These are phyloP conservation scores for Sebastes steindachneri DNA, from an alignment of 2,797 vertebrate genomes.

Conservation along the genomic window DNA sequence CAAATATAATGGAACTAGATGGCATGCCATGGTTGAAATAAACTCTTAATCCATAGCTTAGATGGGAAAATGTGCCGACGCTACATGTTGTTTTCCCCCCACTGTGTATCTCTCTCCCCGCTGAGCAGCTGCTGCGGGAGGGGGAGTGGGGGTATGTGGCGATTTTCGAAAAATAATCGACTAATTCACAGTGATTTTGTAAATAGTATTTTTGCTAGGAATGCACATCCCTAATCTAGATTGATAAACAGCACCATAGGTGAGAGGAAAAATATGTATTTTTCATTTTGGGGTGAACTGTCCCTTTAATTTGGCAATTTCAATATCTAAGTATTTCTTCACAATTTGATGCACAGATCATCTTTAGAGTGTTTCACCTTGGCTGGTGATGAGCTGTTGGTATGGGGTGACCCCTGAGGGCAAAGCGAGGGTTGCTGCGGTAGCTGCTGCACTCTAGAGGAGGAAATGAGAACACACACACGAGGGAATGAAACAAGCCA, in stretches of 20 bases:
- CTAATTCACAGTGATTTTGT: too few species aligned
- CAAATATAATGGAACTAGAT: not conserved
- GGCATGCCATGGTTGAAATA: not conserved
- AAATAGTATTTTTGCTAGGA: too few species aligned
- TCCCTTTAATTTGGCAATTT: not conserved
- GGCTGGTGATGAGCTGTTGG: conserved; percentile 94
- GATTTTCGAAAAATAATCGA: too few species aligned
- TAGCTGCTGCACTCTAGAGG: conserved; percentile 94
- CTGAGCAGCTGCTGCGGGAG: too few species aligned
- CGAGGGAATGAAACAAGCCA: not conserved
- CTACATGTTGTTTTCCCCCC: too few species aligned
- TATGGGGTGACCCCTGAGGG: conserved; percentile 94
- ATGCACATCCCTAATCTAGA: not conserved
- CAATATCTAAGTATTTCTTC: not conserved
- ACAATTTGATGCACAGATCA: not conserved
- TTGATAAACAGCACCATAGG: not conserved
- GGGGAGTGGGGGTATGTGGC: rapidly evolving
- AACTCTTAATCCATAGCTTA: too few species aligned
- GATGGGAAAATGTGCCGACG: too few species aligned
- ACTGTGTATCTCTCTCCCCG: too few species aligned
- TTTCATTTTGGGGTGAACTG: not conserved
- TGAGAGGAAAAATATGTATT: rapidly evolving
- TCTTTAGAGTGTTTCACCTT: conserved; percentile 83
- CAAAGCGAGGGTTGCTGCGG: conserved; percentile 94
- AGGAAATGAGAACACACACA: conserved; percentile 19